phyloP scores from a whole-genome alignment of 2,797 vertebrate genomes.

The Myoxocephalus aenaeus region DNA sequence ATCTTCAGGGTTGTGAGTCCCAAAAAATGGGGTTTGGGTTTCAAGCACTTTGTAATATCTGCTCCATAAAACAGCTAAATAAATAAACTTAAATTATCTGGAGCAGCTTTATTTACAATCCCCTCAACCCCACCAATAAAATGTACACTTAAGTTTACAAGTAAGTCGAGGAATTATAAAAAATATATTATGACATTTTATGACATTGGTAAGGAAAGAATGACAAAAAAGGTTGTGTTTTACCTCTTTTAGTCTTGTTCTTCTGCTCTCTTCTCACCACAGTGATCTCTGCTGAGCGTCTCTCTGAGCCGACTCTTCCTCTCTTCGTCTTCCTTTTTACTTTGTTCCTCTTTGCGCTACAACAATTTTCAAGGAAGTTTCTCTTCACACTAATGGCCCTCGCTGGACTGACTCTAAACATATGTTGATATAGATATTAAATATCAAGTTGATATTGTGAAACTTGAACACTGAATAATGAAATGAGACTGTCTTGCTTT shows the following conservation, averaged over 20 bases:
- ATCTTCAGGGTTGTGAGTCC: neutral
- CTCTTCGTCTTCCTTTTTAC: constrained; percentile 29
- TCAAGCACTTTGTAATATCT: neutral
- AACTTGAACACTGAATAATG: neutral
- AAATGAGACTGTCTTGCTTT: neutral
- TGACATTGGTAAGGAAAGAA: neutral
- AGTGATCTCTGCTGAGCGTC: neutral
- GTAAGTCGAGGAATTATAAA: neutral
- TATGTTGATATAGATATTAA: neutral
- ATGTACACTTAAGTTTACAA: neutral
- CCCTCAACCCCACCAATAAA: neutral
- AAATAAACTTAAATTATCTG: neutral
- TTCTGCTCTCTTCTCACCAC: neutral
- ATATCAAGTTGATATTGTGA: neutral
- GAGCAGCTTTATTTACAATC: neutral
- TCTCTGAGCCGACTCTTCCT: constrained; percentile 19
- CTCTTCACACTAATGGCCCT: neutral
- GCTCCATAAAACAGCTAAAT: neutral
- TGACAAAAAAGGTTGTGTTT: neutral
- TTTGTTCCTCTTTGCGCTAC: constrained; percentile 18
- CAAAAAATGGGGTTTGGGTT: neutral
- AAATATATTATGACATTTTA: neutral
- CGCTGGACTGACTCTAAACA: neutral
- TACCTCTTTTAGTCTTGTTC: constrained; percentile 19
- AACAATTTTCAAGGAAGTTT: constrained; percentile 22